These are phyloP conservation scores for Ophioninae sp. DNA, from an alignment of 2,888 invertebrate genomes.

Conservation along the genomic window DNA sequence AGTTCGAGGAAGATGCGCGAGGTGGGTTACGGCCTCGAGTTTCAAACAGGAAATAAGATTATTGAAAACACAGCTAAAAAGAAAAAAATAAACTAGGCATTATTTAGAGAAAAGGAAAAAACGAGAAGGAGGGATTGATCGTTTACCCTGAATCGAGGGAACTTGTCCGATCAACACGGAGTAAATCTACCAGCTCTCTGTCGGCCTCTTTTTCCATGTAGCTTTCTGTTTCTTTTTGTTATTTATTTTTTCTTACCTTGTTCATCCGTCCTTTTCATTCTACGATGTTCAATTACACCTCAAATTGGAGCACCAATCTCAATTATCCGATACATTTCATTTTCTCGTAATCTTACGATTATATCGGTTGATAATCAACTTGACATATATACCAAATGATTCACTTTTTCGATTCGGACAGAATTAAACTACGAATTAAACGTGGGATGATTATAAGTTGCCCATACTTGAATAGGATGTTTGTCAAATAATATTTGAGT, in stretches of 20 bases:
- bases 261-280: constrained; percentile 22
- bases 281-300: constrained; percentile 13
- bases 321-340: neutral
- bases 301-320: constrained; percentile 27
- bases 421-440: neutral
- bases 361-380: neutral
- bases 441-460: neutral
- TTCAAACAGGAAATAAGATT: constrained; percentile 14
- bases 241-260: neutral
- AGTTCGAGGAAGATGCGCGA: constrained; percentile 47
- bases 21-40: constrained; percentile 24
- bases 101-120: constrained; percentile 12
- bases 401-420: neutral
- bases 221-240: neutral
- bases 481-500: neutral
- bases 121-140: constrained; percentile 10
- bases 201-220: neutral
- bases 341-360: neutral
- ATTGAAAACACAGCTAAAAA: neutral
- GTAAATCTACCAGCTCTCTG: constrained; percentile 10
- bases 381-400: neutral
- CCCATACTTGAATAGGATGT: neutral
- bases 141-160: constrained; percentile 29
- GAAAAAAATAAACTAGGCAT: neutral
- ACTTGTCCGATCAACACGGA: constrained; percentile 27